A percentile compares a stretch with the other conserved stretches of the same genome.
Conservation (phyloP, 2,888 invertebrate genomes). For the Ochropleura plecta region DNA sequence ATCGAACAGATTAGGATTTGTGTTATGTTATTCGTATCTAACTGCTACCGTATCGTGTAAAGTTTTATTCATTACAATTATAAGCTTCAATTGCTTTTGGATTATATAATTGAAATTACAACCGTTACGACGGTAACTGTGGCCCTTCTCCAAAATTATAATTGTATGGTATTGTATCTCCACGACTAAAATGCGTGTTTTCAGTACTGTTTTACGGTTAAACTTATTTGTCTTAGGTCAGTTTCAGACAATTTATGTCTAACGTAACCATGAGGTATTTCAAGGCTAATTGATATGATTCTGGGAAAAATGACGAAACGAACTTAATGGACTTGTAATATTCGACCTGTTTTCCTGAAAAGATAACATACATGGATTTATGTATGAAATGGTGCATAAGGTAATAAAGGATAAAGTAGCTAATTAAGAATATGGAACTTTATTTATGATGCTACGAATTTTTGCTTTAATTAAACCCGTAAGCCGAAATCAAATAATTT, state of each 20-base stretch:
- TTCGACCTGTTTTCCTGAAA: background rate
- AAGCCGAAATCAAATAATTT: slow-evolving; percentile 42
- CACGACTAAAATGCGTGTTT: background rate
- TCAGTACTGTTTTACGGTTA: background rate
- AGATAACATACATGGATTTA: background rate
- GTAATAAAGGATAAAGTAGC: background rate
- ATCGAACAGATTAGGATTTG: slow-evolving; percentile 64
- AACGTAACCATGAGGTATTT: background rate
- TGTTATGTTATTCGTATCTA: slow-evolving; percentile 61
- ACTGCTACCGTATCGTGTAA: slow-evolving; percentile 13
- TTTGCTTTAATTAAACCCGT: slow-evolving; percentile 17
- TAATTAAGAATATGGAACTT: background rate
- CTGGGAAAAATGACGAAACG: background rate
- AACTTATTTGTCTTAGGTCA: background rate
- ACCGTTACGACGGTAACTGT: background rate
- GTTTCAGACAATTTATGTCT: background rate
- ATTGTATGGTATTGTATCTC: background rate
- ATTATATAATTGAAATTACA: background rate
- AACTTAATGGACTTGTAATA: background rate
- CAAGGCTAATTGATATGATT: background rate
- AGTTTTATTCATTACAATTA: no score
- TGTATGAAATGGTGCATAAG: background rate
- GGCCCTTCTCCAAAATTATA: background rate
- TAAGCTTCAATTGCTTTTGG: background rate
- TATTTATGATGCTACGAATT: background rate